Evolutionary conservation across 2,113 vertebrate genomes (phyloP).

Genomic region (Cyrtonyx montezumae): DNA sequence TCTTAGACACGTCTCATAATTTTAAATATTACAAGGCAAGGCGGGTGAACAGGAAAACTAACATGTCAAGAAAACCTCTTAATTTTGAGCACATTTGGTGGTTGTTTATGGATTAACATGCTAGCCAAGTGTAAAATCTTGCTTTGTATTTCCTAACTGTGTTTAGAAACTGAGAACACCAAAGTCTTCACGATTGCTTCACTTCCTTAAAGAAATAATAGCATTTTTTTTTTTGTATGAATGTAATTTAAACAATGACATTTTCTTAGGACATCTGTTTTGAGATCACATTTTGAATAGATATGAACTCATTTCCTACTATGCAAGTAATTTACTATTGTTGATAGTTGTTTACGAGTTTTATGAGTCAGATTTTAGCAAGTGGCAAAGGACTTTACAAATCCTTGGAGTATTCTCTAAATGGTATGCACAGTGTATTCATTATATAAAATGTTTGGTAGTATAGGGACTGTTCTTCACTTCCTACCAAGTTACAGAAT

Average conservation of each 20-base stretch:
- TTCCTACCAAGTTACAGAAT: slow-evolving; percentile 59
- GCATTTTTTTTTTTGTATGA: slow-evolving; percentile 67
- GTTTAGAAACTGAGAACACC: slow-evolving; percentile 74
- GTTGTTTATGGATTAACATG: slow-evolving; percentile 57
- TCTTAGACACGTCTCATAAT: background rate
- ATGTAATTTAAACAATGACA: slow-evolving; percentile 84
- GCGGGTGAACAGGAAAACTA: slow-evolving; percentile 38
- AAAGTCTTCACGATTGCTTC: slow-evolving; percentile 78
- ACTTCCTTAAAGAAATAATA: slow-evolving; percentile 85
- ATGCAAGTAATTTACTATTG: slow-evolving; percentile 84
- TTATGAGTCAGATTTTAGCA: slow-evolving; percentile 81
- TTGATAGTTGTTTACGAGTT: slow-evolving; percentile 87
- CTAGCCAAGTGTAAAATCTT: slow-evolving; percentile 59
- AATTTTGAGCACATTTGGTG: slow-evolving; percentile 64
- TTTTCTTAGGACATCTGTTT: slow-evolving; percentile 90
- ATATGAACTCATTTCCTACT: slow-evolving; percentile 89
- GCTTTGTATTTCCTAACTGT: slow-evolving; percentile 63
- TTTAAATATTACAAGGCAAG: slow-evolving; percentile 49
- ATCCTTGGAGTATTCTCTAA: slow-evolving; percentile 77
- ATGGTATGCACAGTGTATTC: slow-evolving; percentile 70
- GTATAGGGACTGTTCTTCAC: slow-evolving; percentile 60
- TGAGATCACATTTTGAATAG: slow-evolving; percentile 86
- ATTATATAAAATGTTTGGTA: slow-evolving; percentile 73
- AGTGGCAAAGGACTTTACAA: slow-evolving; percentile 82
- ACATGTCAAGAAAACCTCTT: slow-evolving; percentile 32